phyloP scores from a whole-genome alignment of 2,888 invertebrate genomes.

The Pammene fasciana region DNA sequence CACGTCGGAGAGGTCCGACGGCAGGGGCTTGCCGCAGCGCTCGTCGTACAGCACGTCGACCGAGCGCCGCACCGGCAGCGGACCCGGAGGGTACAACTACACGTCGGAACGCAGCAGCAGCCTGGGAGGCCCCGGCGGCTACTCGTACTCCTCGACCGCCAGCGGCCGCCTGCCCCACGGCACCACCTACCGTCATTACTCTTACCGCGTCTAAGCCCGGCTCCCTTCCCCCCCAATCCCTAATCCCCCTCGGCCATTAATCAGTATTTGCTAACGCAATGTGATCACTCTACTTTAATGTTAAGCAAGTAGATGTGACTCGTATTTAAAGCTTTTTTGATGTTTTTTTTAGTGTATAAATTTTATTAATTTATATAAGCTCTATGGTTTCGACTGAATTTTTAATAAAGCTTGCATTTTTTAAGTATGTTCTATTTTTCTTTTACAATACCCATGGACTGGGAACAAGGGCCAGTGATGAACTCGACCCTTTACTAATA shows the following conservation, averaged over 20 bases:
- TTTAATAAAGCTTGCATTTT: slow-evolving; percentile 82
- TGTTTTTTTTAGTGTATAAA: slow-evolving; percentile 63
- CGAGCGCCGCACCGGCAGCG: slow-evolving; percentile 87
- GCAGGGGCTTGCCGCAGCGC: slow-evolving; percentile 83
- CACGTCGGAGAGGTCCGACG: slow-evolving; percentile 78
- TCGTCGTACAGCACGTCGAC: slow-evolving; percentile 86
- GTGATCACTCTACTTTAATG: slow-evolving; percentile 76
- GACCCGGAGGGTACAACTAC: slow-evolving; percentile 91
- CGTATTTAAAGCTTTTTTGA: slow-evolving; percentile 65
- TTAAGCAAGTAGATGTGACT: slow-evolving; percentile 71
- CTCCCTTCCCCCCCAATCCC: slow-evolving; percentile 48
- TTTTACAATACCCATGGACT: slow-evolving; percentile 55
- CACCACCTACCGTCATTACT: slow-evolving; percentile 92
- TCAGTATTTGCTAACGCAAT: slow-evolving; percentile 79
- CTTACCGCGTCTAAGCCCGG: slow-evolving; percentile 89
- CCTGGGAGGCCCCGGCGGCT: slow-evolving; percentile 91
- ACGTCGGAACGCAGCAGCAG: slow-evolving; percentile 88
- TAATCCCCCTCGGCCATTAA: slow-evolving; percentile 54
- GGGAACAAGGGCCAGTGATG: slow-evolving; percentile 64
- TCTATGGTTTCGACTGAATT: slow-evolving; percentile 79
- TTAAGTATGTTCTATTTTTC: slow-evolving; percentile 65
- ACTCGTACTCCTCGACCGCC: slow-evolving; percentile 91
- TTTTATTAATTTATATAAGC: slow-evolving; percentile 56
- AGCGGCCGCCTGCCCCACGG: slow-evolving; percentile 93
- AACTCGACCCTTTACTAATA: slow-evolving; percentile 71